Percentiles rank a stretch among this genome's conserved stretches.
These are phyloP conservation scores for Calameuta pallipes DNA, from an alignment of 2,888 invertebrate species.

Conservation along the genomic window DNA sequence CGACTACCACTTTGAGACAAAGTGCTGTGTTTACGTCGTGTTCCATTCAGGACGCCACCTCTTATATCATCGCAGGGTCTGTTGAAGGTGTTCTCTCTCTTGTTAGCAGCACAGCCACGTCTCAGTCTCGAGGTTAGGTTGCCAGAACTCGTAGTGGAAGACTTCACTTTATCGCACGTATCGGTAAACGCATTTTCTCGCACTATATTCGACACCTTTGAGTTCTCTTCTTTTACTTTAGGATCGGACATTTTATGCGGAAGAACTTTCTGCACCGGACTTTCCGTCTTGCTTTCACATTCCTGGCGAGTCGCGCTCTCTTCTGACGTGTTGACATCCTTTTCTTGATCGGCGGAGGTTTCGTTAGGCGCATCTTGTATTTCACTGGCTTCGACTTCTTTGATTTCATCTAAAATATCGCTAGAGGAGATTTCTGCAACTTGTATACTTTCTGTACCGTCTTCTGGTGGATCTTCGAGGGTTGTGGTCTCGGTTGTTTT, in stretches of 20 bases:
- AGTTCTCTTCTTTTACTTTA: background rate
- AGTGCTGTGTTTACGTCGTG: background rate
- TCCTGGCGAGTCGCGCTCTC: background rate
- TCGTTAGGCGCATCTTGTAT: background rate
- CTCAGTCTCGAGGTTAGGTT: background rate
- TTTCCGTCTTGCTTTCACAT: background rate
- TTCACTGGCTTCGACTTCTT: constrained; percentile 12
- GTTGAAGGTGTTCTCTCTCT: background rate
- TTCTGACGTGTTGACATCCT: background rate
- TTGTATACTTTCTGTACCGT: constrained; percentile 44
- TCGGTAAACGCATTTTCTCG: constrained; percentile 39
- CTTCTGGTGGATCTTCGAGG: background rate
- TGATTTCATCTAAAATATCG: constrained; percentile 37
- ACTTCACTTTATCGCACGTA: constrained; percentile 34
- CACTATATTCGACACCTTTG: constrained; percentile 22
- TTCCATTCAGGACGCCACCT: background rate
- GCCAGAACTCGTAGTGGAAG: constrained; percentile 9
- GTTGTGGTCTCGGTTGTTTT: background rate
- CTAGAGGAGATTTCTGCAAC: constrained; percentile 58
- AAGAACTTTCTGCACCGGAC: background rate
- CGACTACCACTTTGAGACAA: background rate
- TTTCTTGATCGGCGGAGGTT: background rate
- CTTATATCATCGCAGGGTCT: background rate
- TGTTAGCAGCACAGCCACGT: background rate
- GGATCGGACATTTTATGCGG: background rate